Evolutionary conservation across 2,797 vertebrate species (phyloP).

Genomic region (Pterois miles): DNA sequence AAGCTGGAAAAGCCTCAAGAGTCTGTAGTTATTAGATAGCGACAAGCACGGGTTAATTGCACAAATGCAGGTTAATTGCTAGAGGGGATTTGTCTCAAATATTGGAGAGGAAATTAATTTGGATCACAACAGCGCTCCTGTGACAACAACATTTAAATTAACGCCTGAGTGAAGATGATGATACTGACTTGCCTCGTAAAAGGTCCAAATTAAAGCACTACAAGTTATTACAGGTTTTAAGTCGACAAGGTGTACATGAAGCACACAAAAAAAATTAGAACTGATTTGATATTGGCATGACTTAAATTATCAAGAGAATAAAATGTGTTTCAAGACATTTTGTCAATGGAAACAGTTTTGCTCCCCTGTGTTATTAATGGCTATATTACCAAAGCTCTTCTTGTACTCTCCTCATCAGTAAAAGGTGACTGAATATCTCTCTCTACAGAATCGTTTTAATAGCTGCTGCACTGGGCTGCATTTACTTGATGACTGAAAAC

Average conservation of each 20-base stretch:
- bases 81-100: constrained; percentile 60
- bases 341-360: not conserved
- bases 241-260: not conserved
- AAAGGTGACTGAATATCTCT: constrained; percentile 41
- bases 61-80: constrained; percentile 72
- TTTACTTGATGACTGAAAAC: constrained; percentile 61
- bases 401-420: constrained; percentile 7
- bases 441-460: constrained; percentile 50
- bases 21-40: constrained; percentile 54
- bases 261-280: not conserved
- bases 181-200: constrained; percentile 37
- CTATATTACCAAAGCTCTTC: constrained; percentile 19
- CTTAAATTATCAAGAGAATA: constrained; percentile 4
- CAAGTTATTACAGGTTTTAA: constrained; percentile 2
- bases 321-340: constrained; percentile 4
- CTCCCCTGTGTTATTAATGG: not conserved
- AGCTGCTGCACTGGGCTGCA: constrained; percentile 38
- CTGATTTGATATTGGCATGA: not conserved
- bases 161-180: constrained; percentile 25
- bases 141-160: constrained; percentile 53
- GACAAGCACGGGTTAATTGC: constrained; percentile 67
- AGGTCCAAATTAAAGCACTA: not conserved
- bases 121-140: constrained; percentile 55
- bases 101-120: constrained; percentile 70
- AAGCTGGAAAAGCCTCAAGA: constrained; percentile 22